Evolutionary conservation across 2,888 invertebrate genomes (phyloP).

Genomic region (Leptarthrus brevirostris): DNA sequence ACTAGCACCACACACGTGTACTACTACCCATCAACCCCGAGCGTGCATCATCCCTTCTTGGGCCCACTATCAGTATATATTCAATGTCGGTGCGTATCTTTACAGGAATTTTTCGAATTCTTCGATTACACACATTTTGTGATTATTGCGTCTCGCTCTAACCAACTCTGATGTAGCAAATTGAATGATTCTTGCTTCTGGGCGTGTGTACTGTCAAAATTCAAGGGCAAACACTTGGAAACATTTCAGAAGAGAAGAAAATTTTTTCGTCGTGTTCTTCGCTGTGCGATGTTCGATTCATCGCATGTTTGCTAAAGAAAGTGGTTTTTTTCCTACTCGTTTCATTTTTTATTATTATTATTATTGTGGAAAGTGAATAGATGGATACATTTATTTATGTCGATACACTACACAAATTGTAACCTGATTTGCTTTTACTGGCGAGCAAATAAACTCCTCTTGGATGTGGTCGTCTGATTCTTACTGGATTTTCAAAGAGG

Average conservation of each 20-base stretch:
- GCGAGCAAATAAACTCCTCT: constrained; percentile 2
- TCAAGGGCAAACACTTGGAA: constrained; percentile 47
- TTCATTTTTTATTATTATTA: not conserved
- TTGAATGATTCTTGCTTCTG: not conserved
- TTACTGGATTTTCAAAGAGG: constrained; percentile 33
- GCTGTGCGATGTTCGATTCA: not conserved
- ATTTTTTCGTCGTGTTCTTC: not conserved
- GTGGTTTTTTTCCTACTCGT: constrained; percentile 7
- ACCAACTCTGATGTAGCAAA: not conserved
- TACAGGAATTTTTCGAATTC: constrained; percentile 6
- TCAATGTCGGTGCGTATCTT: not conserved
- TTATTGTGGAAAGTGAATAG: constrained; percentile 13
- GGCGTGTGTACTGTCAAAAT: constrained; percentile 27
- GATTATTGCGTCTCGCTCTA: constrained; percentile 13
- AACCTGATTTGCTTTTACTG: constrained; percentile 18
- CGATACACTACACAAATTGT: constrained; percentile 12
- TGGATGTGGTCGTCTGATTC: constrained; percentile 41
- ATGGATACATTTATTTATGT: constrained; percentile 29
- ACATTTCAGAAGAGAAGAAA: constrained; percentile 3
- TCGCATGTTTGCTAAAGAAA: constrained; percentile 3
- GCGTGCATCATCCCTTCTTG: constrained; percentile 3
- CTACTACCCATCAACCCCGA: not conserved
- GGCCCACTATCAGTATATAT: not conserved
- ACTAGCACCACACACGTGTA: not conserved
- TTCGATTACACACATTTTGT: constrained; percentile 8